Evolutionary conservation across 53 echinoderm and acorn worm species (phyloP).

Genomic region (Holothuria scabra): DNA sequence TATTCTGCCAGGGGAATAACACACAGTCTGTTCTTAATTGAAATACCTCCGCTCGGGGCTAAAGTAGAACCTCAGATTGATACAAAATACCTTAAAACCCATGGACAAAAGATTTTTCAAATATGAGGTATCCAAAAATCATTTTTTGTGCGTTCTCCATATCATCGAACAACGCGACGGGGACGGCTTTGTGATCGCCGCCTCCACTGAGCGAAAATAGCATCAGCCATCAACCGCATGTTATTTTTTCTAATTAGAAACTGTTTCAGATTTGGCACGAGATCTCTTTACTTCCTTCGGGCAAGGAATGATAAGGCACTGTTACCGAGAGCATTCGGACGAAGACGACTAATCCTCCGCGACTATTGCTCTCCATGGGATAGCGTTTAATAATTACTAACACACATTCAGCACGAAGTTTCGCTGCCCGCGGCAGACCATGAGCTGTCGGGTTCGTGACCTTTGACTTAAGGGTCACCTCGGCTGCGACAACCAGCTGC

Average conservation of each 20-base stretch:
- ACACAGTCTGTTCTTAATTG: constrained; percentile 33
- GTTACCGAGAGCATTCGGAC: constrained; percentile 23
- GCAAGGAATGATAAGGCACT: constrained; percentile 19
- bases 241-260: constrained; percentile 46
- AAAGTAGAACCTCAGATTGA: constrained; percentile 10
- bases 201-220: constrained; percentile 19
- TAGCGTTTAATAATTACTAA: constrained; percentile 39
- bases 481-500: constrained; percentile 28
- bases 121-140: constrained; percentile 27
- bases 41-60: constrained; percentile 37
- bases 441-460: constrained; percentile 24
- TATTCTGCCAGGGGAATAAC: constrained; percentile 30
- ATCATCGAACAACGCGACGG: constrained; percentile 25
- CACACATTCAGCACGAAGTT: constrained; percentile 38
- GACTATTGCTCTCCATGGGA: constrained; percentile 41
- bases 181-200: constrained; percentile 33
- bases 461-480: constrained; percentile 31
- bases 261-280: constrained; percentile 32
- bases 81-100: constrained; percentile 23
- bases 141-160: constrained; percentile 27
- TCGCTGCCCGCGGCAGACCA: constrained; percentile 33
- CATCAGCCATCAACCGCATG: constrained; percentile 32
- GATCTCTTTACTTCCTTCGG: constrained; percentile 38
- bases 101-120: constrained; percentile 30
- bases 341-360: constrained; percentile 38